Percentiles rank a stretch among this genome's conserved stretches.
These are phyloP conservation scores for Halictus rubicundus DNA, from an alignment of 1,140 invertebrate genomes.

Conservation along the genomic window DNA sequence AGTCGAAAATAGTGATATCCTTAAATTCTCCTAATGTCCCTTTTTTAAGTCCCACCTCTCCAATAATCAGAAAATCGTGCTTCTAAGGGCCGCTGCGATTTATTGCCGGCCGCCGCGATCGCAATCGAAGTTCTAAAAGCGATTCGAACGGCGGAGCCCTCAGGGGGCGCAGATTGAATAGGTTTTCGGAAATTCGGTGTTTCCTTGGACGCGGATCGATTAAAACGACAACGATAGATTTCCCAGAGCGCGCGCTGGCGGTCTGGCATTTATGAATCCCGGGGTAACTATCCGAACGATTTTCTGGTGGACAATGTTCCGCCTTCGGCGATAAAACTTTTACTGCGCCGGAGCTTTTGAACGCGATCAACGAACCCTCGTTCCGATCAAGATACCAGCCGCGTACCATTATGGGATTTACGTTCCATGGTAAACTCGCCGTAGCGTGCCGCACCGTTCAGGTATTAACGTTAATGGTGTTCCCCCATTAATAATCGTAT, in stretches of 20 bases:
- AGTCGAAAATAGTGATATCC: no score
- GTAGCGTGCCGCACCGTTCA: not conserved
- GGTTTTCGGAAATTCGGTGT: no score
- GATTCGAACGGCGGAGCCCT: no score
- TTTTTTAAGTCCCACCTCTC: no score
- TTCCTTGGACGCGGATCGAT: not conserved
- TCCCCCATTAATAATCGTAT: slow-evolving; percentile 8
- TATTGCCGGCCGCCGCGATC: fast-evolving
- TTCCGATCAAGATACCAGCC: not conserved
- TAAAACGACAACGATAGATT: not conserved
- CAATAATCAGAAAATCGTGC: no score
- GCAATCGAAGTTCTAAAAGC: no score
- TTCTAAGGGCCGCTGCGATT: no score
- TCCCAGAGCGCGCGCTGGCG: not conserved
- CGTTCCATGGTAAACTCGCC: not conserved
- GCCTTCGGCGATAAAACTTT: not conserved
- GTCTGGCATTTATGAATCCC: not conserved
- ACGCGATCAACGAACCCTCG: not conserved
- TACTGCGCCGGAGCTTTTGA: not conserved
- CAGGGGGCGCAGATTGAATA: no score
- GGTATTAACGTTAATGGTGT: slow-evolving; percentile 29
- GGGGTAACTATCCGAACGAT: not conserved
- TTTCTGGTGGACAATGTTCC: not conserved
- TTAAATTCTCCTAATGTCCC: no score
- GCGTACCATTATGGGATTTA: slow-evolving; percentile 19